phyloP scores from a whole-genome alignment of 2,888 invertebrate genomes.

The Morinoia aosen region DNA sequence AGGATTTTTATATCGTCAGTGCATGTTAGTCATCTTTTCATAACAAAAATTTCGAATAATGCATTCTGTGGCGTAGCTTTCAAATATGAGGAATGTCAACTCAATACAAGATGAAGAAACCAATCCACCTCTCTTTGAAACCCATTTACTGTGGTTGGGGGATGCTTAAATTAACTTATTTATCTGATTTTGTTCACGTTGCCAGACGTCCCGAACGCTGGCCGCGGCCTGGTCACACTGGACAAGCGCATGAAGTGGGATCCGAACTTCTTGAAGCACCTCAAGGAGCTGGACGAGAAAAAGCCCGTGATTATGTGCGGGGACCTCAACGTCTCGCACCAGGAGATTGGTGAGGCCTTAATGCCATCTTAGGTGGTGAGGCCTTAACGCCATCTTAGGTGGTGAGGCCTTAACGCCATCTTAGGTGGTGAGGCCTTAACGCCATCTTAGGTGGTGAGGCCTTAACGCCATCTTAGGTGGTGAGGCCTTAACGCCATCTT shows the following conservation, averaged over 20 bases:
- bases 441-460: no score
- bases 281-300: conserved; percentile 84
- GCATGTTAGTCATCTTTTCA: conserved; percentile 77
- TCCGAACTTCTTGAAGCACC: conserved; percentile 82
- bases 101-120: no score
- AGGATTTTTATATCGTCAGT: conserved; percentile 89
- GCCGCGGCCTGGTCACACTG: conserved; percentile 87
- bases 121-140: no score
- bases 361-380: neutral
- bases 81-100: neutral
- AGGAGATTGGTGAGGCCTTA: conserved; percentile 83
- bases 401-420: no score
- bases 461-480: no score
- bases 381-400: no score
- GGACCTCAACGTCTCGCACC: conserved; percentile 97
- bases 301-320: conserved; percentile 97
- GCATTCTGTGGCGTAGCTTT: neutral
- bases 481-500: no score
- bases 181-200: neutral
- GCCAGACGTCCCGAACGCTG: conserved; percentile 94
- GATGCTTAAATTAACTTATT: no score
- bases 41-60: conserved; percentile 27
- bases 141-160: no score
- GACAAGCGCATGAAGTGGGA: conserved; percentile 94
- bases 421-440: no score